Base-by-base conservation (phyloP, 2,888 invertebrate species). In the Drosophila melanocephala region DNA sequence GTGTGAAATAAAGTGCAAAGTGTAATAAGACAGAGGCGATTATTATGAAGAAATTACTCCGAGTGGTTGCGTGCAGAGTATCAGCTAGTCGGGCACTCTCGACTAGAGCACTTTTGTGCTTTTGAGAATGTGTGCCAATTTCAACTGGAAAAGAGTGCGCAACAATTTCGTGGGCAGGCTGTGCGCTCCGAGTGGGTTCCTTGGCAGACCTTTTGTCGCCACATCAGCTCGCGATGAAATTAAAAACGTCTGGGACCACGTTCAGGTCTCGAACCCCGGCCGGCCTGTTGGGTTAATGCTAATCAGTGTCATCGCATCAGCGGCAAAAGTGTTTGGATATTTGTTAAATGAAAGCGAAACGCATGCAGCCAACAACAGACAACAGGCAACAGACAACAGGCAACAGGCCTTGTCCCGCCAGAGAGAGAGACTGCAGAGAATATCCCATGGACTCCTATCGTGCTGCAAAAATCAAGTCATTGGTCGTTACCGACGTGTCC, bases 281-380 rank as follows among this genome's bases (percentile, higher is more conserved):
- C 61, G 68, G 61, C 64, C 66, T 62, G 71, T 69, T 77, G 83
- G 75, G 62, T 65, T 81, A 65, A 63, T 72, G 75, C 74, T 83
- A 89, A 90, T 89, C 88, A 86, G 83, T 81, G 88, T 84, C 79
- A 80, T 70, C 80, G 83, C 79, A 89, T 89, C 88, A 83, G 88
- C 88, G 90, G 88, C 88, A 88, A 83, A 89, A 77, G 87, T 88
- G 84, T 86, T 89, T 88, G 88, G 84, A 88, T 84, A 88, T 89
- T 88, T 84, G 83, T 86, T 88, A 90, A 90, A 89, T 89, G 90
- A 90, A 89, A 88, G 84, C 77, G 84, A 89, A 88, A 81, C 89
- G 78, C 75, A 83, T 77, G 80, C 79, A 84, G 77, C 56, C 69
- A 51, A 26, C 47, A 47, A 55, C 64, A 52, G 68, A 9, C 39